phyloP scores from a whole-genome alignment of 2,113 vertebrate species.

The Maccullochella peelii region DNA sequence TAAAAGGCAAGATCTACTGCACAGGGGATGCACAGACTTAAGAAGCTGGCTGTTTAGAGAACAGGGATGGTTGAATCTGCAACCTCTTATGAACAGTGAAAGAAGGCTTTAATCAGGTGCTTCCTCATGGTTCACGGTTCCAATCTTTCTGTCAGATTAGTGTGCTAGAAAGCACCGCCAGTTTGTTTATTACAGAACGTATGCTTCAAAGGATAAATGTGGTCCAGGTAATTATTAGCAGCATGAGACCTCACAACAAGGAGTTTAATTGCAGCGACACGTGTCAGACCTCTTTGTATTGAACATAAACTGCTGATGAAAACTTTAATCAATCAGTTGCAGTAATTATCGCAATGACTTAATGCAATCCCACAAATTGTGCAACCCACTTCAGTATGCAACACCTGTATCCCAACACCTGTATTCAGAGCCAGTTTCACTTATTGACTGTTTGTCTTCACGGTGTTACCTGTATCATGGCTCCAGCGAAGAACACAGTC shows the following conservation, averaged over 20 bases:
- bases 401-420: not conserved
- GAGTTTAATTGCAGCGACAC: slow-evolving; percentile 32
- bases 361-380: not conserved
- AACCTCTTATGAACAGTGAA: slow-evolving; percentile 12
- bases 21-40: not conserved
- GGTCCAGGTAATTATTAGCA: slow-evolving; percentile 34
- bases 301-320: slow-evolving; percentile 10
- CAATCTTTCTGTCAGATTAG: slow-evolving; percentile 33
- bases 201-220: slow-evolving; percentile 28
- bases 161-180: slow-evolving; percentile 7
- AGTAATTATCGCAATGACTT: not conserved
- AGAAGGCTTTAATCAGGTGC: slow-evolving; percentile 61
- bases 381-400: not conserved
- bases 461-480: slow-evolving; percentile 87
- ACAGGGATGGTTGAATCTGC: slow-evolving; percentile 29
- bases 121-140: slow-evolving; percentile 40
- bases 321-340: slow-evolving; percentile 30
- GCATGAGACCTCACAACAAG: slow-evolving; percentile 22
- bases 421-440: slow-evolving; percentile 19
- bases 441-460: slow-evolving; percentile 8
- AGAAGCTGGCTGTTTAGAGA: slow-evolving; percentile 21
- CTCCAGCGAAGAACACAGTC: slow-evolving; percentile 89
- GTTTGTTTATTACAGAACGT: slow-evolving; percentile 44
- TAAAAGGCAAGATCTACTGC: slow-evolving; percentile 29
- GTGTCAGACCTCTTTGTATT: slow-evolving; percentile 7